Base-by-base conservation (phyloP, 2,797 vertebrate genomes). In the Tauraco hartlaubi region DNA sequence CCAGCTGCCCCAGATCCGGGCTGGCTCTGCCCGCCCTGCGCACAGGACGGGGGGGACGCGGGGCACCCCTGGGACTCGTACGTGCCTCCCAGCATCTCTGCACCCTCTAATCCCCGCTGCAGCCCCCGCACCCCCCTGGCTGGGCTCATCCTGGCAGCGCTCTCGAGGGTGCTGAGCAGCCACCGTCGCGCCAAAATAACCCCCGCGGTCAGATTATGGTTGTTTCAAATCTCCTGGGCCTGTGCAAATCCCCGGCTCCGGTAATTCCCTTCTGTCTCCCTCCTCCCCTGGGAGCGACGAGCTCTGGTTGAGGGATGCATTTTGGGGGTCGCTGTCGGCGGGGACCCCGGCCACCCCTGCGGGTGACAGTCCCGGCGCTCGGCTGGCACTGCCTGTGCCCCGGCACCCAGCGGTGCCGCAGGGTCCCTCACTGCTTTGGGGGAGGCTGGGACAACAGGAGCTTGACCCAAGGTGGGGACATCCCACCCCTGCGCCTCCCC, bases 191-290 rank as follows among this genome's bases (percentile, higher is more conserved):
- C 95, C 94, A 85, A 87, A 94, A 95, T 96, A 96, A 91, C 84
- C 94, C 92, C 88, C 46, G 4, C 4, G 1, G 91, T 51, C 92
- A 91, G 95, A 95, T 97, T 94, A 91, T 33, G 87, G 92, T 39
- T 93, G 64, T 86, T 92, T 88, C 94, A 87, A 92, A 94, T 85
- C 95, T 91, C 81, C 77, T 55, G 81, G 92, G 86, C 66, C 94
- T 17, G 58, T 58, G 95, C 89, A 96, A 97, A 97, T 97, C 95
- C 87, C 74, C 0, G 0, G 28, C 71, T 51, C 9, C 7, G 54
- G 94, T 94, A 94, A 97, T 95, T 97, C 94, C 96, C 95, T 96
- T 89, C 96, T 95, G 96, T 94, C 74, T 93, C 90, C 20, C 66
- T 55, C 19, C 67, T 91, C 61, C 61, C 78, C 35, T 1, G 54